Evolutionary conservation across 2,113 vertebrate species (phyloP).

Genomic region (Ceuthmochares aereus): DNA sequence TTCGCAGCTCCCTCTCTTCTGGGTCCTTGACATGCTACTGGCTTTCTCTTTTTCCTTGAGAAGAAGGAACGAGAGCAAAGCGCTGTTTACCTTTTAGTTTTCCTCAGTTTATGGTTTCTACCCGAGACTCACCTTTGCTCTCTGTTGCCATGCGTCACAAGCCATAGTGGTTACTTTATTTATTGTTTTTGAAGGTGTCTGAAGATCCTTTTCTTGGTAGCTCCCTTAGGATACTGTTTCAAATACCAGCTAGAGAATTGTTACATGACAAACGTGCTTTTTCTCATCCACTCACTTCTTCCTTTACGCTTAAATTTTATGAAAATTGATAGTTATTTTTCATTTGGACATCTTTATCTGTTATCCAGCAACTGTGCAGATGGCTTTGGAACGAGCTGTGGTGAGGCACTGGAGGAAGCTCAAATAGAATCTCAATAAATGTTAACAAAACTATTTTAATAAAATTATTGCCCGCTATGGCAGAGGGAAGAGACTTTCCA

Average conservation of each 20-base stretch:
- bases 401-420: neutral
- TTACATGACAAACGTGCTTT: neutral
- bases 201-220: neutral
- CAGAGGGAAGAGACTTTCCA: neutral
- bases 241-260: neutral
- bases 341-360: neutral
- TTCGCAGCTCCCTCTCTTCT: neutral
- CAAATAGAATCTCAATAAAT: neutral
- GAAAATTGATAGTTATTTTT: neutral
- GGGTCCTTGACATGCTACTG: neutral
- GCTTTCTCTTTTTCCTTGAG: neutral
- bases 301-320: neutral
- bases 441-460: neutral
- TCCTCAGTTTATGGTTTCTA: neutral
- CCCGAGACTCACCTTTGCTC: neutral
- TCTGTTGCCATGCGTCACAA: neutral
- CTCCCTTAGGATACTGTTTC: neutral
- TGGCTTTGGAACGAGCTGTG: neutral
- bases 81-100: neutral
- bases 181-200: neutral
- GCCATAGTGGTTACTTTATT: neutral
- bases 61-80: neutral
- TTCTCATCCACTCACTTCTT: neutral
- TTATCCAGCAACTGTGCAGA: neutral
- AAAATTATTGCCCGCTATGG: neutral